Evolutionary conservation across 2,888 invertebrate genomes (phyloP), one percentile per base, ranked within the genome.

Genomic region (Elegia similella): DNA sequence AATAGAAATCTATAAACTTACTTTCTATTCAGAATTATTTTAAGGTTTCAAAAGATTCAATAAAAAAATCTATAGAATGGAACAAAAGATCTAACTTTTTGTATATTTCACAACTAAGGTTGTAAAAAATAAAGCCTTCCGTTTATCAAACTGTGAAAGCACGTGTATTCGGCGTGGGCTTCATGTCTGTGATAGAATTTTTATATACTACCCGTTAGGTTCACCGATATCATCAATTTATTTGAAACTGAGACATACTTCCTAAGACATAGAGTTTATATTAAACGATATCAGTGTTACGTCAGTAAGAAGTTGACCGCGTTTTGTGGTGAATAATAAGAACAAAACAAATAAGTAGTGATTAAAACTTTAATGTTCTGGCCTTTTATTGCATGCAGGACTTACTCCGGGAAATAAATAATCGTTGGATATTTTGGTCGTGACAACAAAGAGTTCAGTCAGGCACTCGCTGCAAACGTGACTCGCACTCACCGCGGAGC

Each of bases 401-500:
- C 38, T 38, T 38, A 38, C 12, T 38, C 38, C 38, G 38, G 38
- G 38, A 38, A 38, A 38, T 38, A 38, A 38, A 38, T 12, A 2
- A 38, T n/a, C 38, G 38, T 38, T 38, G 38, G 12, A 38, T 38
- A 38, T 38, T 38, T 38, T 12, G 38, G 12, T 38, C 38, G 38
- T 38, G 38, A 38, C 38, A n/a, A 38, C 38, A 12, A 38, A 38
- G 38, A 38, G 38, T 38, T 38, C 38, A 2, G 38, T 38, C 38
- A 2, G 38, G 8, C 38, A 48, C 32, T 44, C 53, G 15, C 13
- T 17, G 15, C 29, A 5, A 32, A 53, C 54, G 50, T 56, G 58
- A 54, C 53, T 58, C 23, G 46, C 38, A 54, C 53, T 58, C 23
- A 42, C 38, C 38, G 38, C 38, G 15, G 17, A 38, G 53, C 12